Conservation (phyloP, 2,888 invertebrate species). For the Polydrusus tereticollis region DNA sequence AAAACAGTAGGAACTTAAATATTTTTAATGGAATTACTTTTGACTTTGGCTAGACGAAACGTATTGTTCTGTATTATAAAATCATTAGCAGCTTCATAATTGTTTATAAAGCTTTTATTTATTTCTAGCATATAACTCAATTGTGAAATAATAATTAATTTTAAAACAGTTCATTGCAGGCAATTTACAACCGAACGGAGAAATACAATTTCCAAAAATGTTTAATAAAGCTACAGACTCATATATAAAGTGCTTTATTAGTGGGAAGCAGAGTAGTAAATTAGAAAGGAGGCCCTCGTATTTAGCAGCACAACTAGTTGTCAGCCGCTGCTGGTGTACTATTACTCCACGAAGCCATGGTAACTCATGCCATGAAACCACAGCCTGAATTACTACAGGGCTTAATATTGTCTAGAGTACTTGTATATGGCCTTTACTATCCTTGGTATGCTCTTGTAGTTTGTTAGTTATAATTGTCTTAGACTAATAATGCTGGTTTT, state of each 20-base stretch:
- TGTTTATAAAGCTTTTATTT: background rate
- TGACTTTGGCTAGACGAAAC: too few relatives aligned
- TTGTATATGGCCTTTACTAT: slow-evolving; percentile 30
- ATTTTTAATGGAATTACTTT: too few relatives aligned
- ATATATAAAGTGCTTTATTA: slow-evolving; percentile 52
- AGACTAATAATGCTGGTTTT: too few relatives aligned
- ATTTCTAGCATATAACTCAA: background rate
- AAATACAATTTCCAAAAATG: slow-evolving; percentile 30
- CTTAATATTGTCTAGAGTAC: slow-evolving; percentile 63
- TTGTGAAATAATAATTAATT: slow-evolving; percentile 12
- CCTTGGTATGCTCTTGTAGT: slow-evolving; percentile 24
- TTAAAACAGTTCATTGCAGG: background rate
- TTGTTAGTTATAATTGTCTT: slow-evolving; percentile 16
- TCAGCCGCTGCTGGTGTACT: slow-evolving; percentile 62
- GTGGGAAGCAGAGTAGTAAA: slow-evolving; percentile 54
- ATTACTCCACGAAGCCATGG: slow-evolving; percentile 62
- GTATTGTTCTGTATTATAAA: too few relatives aligned
- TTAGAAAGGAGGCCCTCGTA: slow-evolving; percentile 58
- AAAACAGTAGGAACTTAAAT: too few relatives aligned
- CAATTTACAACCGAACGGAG: background rate
- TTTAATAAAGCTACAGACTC: slow-evolving; percentile 36
- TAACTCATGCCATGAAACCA: slow-evolving; percentile 64
- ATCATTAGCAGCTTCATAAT: background rate
- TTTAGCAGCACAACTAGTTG: slow-evolving; percentile 60
- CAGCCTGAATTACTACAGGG: slow-evolving; percentile 65